Evolutionary conservation across 2,888 invertebrate genomes (phyloP), one percentile per base, ranked within the genome.

Genomic region (Odontocolon sp.): DNA sequence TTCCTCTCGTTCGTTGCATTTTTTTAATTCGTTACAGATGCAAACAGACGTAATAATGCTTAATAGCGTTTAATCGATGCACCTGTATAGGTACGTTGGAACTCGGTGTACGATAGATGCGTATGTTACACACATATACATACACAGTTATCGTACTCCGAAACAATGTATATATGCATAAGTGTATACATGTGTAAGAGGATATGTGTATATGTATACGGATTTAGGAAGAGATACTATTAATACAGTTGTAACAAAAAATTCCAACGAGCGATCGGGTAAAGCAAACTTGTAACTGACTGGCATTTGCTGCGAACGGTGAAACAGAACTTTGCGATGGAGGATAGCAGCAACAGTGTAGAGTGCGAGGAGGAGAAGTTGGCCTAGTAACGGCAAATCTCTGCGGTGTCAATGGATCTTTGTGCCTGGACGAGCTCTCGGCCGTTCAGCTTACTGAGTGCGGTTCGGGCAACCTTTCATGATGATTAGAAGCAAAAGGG

Each of bases 331-430:
- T 69, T 76, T 38, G 23, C 45, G 31, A 16, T 50, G 54, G 50
- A 28, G 69, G 2, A 54, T n/a, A 18, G 18, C 18, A 6, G 47
- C 14, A 38, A 16, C 38, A 38, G 50, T n/a, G 23, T 38, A 9
- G 54, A 56, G 36, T 33, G 33, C 47, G 36, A 50, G 50, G 69
- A 40, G 63, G 70, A 81, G 81, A 80, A 80, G 79, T 80, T 84
- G 86, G 83, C 85, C 86, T 81, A 85, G 81, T 86, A 85, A 86
- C 86, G 85, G 85, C 85, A 84, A 82, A 82, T 79, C 78, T 67
- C 67, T 63, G 61, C 74, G 61, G 74, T 81, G 82, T 81, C 82
- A 77, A 82, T 76, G 79, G 70, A 79, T 75, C 80, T 63, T 67
- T 74, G 67, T 68, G 57, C 70, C 63, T 40, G 45, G 28, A 61